Base-by-base conservation (phyloP, 2,113 vertebrate genomes). In the Salminus brasiliensis region DNA sequence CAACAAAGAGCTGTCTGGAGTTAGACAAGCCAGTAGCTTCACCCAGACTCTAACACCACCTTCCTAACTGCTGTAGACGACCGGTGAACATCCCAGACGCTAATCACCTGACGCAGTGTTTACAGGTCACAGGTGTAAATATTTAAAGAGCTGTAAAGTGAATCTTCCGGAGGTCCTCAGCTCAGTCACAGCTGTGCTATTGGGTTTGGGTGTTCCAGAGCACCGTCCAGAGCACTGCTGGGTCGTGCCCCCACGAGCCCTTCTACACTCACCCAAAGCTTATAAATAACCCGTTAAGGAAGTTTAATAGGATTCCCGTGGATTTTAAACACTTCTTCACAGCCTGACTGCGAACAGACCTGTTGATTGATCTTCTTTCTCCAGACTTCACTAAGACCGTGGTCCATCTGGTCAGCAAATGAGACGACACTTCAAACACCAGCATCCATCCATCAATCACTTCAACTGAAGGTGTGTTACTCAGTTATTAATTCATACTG, bases 271-370 rank as follows among this genome's bases (percentile, higher is more conserved):
- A 23, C 32, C n/a, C 30, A 12, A 21, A 59, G 72, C 47, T 59
- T 77, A 72, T 77, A 76, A 83, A 84, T 74, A 66, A 74, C n/a
- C 52, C 49, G 5, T 76, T 53, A 59, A 75, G 43, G 16, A 76
- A 72, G 32, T 23, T 18, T 75, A 76, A 76, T 57, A 69, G 57
- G 52, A 85, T 68, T 69, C 67, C 25, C 15, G 4, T 13, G 67
- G 41, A 52, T 74, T 80, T 60, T 43, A 72, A 80, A 80, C 47
- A 73, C 52, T 43, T 78, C 70, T 32, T 25, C 32, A 16, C 57
- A 60, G 27, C 3, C 57, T 70, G 49, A 82, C 10, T 18, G 3
- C 36, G 53, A 7, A 39, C 34, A 25, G n/a, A 5, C 21, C 25
- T 23, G 32, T 62, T 68, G 21, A 4, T 12, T 71, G n/a, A 55